Evolutionary conservation across 2,797 vertebrate species (phyloP), one percentile per base, ranked within the genome.

Genomic region (Hydrocynus forskahlii): DNA sequence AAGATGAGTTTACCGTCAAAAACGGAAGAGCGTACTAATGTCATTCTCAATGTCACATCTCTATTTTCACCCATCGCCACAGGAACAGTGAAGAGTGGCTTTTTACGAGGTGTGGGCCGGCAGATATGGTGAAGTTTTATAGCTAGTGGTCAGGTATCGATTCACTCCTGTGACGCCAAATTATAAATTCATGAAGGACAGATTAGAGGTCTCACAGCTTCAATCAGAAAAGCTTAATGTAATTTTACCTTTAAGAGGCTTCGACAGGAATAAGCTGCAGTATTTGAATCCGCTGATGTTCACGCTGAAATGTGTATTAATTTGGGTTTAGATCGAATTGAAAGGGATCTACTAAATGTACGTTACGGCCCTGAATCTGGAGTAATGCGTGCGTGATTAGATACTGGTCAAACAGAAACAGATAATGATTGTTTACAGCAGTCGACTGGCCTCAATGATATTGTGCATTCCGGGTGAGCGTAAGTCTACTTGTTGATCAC

Each of bases 161-260:
- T 79, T 79, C 23, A 25, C 35, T 52, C 48, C 69, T 19, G 13
- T 23, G 12, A 63, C 1, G 64, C 52, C 43, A 21, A 71, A 54
- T 73, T 72, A 54, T 71, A 79, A 72, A 72, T 72, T 72, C 69
- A 72, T 72, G 50, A 72, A 72, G 69, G 69, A 72, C 69, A 72
- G 50, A 72, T 72, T 55, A 55, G 50, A 72, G 50, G 69, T 72
- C 29, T 72, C 52, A 9, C 69, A 55, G 69, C 50, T 72, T 38
- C 69, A 55, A 54, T 55, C 50, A 72, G 69, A 72, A 72, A 23
- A 55, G 17, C 29, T 72, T 54, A 72, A 72, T 72, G 69, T 72
- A 55, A 72, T 72, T 72, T 72, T 55, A 72, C 69, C 69, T 72
- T 72, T 25, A 55, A 35, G 17, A 55, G 6, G 45, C 45, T 48